Evolutionary conservation across 2,888 invertebrate genomes (phyloP), one percentile per base, ranked within the genome.

Genomic region (Mactromeris polynyma): DNA sequence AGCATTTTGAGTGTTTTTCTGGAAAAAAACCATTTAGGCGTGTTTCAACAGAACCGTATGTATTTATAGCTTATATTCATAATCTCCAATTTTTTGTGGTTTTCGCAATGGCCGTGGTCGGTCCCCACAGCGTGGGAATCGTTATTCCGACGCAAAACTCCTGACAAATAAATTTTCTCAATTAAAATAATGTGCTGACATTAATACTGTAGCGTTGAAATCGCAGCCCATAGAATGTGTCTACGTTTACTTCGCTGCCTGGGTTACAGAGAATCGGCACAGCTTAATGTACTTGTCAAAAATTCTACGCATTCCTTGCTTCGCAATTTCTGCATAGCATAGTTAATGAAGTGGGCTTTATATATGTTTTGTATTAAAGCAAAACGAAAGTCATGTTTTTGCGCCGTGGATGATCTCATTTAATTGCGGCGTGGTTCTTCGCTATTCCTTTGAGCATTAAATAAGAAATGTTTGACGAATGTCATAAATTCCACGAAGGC

Each of bases 281-380:
- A 7, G 73, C 73, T 73, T 73, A 36, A 58, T 73, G 58, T 80
- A 36, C 79, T 86, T 86, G 80, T 26, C 51, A 46, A 73, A 73
- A 69, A 86, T 85, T 89, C 85, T 86, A 46, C 14, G 36, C 42
- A 84, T 85, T 80, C 73, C 81, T 83, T 17, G 31, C 73, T 81
- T 80, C 46, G 31, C 54, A 46, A 51, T 54, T 78, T 73, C 26
- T 36, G 77, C 89, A 86, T 89, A 82, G 81, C 80, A 86, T 6
- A 40, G 40, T 69, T 86, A 89, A 89, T 89, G 86, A 89, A 86
- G 36, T 73, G 46, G 46, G 83, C 33, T 73, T 83, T 79, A 83
- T 79, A 86, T 86, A 83, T 89, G 86, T 83, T 86, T 89, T 86
- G 81, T 83, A 86, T 89, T 89, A 86, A 73, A 38, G 26, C 46